Conservation (phyloP, 2,113 vertebrate species). For the Ia io region DNA sequence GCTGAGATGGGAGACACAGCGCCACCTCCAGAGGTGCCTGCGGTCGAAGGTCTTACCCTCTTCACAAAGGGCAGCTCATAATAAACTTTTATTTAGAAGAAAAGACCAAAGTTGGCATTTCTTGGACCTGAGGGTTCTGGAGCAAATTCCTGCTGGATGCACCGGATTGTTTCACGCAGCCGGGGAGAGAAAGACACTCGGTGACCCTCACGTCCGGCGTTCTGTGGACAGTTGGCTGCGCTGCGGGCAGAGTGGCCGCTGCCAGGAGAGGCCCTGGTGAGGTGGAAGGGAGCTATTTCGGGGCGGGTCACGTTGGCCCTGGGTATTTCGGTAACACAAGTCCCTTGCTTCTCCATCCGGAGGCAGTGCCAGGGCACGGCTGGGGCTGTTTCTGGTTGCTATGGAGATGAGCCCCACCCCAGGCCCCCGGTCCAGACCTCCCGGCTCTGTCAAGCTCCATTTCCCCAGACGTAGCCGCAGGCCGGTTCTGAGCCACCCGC, state of each 20-base stretch:
- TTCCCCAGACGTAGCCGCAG: background rate
- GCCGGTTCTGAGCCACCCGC: background rate
- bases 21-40: background rate
- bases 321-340: conserved; percentile 1
- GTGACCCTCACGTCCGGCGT: background rate
- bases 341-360: background rate
- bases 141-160: background rate
- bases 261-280: background rate
- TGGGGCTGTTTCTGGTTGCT: conserved; percentile 54
- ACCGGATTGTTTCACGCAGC: background rate
- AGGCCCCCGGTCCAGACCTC: background rate
- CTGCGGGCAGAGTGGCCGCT: background rate
- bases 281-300: background rate
- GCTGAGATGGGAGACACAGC: rapidly evolving
- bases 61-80: background rate
- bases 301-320: background rate
- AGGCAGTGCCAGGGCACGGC: background rate
- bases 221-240: background rate
- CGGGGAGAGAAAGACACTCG: background rate
- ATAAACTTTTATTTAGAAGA: background rate
- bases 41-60: background rate
- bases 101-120: background rate
- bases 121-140: background rate
- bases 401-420: conserved; percentile 49
- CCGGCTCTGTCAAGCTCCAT: background rate